Evolutionary conservation across 1,140 invertebrate species (phyloP).

Genomic region (Pentalonia nigronervosa): DNA sequence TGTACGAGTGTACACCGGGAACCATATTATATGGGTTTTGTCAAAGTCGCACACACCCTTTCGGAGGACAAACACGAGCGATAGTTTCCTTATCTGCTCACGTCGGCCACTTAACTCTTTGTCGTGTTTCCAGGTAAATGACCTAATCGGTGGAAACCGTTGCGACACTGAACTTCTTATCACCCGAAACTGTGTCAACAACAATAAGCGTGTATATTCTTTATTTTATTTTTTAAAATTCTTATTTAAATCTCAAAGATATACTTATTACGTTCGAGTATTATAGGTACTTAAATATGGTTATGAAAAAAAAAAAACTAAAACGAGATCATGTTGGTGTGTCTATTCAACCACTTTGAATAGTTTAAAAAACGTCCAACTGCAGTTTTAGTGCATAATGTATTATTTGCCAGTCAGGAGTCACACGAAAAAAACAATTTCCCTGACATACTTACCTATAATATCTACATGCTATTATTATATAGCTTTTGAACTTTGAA

Average conservation of each 20-base stretch:
- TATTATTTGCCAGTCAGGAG: neutral
- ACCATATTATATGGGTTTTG: neutral
- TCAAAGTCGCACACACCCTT: constrained; percentile 41
- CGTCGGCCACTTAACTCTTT: constrained; percentile 46
- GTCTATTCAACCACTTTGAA: neutral
- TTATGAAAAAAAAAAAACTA: neutral
- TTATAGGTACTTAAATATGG: neutral
- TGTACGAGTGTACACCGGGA: neutral
- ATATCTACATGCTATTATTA: neutral
- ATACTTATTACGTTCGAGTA: neutral
- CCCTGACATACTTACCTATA: neutral
- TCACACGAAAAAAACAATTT: neutral
- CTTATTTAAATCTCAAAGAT: neutral
- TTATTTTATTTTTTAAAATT: neutral
- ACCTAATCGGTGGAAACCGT: constrained; percentile 48
- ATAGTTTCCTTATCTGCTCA: neutral
- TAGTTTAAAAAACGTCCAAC: neutral
- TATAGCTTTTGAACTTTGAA: neutral
- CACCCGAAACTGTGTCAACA: constrained; percentile 35
- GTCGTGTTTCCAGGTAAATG: constrained; percentile 40
- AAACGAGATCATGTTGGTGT: neutral
- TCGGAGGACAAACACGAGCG: constrained; percentile 43
- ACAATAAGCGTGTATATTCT: neutral
- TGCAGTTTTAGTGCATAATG: neutral
- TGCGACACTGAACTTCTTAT: constrained; percentile 33